These are phyloP conservation scores for Pediacus dermestoides DNA, from an alignment of 2,888 invertebrate species.

Conservation along the genomic window DNA sequence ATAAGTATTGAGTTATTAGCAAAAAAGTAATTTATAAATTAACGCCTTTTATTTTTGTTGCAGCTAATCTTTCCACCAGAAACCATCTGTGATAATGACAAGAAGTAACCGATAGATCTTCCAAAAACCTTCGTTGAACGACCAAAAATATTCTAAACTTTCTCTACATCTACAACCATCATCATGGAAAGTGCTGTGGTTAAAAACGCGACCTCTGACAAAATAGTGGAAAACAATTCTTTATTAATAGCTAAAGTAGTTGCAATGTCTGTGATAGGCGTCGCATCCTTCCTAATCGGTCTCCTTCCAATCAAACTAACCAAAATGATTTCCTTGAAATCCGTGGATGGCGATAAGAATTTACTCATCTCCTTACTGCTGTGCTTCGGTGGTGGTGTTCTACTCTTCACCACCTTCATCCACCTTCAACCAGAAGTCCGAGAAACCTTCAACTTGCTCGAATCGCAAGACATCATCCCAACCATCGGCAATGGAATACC, in stretches of 20 bases:
- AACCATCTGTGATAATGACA: too few relatives aligned
- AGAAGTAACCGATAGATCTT: too few relatives aligned
- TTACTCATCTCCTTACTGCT: constrained; percentile 57
- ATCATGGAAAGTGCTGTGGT: constrained; percentile 23
- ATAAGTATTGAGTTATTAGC: too few relatives aligned
- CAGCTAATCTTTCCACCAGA: too few relatives aligned
- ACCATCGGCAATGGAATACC: constrained; percentile 52
- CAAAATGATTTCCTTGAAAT: constrained; percentile 42
- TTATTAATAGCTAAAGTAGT: constrained; percentile 57
- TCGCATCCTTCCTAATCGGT: constrained; percentile 58
- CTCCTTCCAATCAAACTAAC: constrained; percentile 53
- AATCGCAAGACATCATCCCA: constrained; percentile 49
- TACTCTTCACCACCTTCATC: constrained; percentile 62
- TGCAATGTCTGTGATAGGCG: constrained; percentile 58
- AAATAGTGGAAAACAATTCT: constrained; percentile 25
- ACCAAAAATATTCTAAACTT: too few relatives aligned
- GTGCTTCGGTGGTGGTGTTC: constrained; percentile 64
- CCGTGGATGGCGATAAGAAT: constrained; percentile 48
- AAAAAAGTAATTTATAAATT: too few relatives aligned
- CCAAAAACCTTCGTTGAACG: too few relatives aligned
- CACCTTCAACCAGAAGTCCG: constrained; percentile 65
- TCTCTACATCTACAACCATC: too few relatives aligned
- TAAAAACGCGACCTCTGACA: constrained; percentile 17
- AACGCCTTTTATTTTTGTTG: too few relatives aligned
- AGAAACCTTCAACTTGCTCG: constrained; percentile 54